Evolutionary conservation across 2,113 vertebrate species (phyloP).

Genomic region (Paraplagusia blochii): DNA sequence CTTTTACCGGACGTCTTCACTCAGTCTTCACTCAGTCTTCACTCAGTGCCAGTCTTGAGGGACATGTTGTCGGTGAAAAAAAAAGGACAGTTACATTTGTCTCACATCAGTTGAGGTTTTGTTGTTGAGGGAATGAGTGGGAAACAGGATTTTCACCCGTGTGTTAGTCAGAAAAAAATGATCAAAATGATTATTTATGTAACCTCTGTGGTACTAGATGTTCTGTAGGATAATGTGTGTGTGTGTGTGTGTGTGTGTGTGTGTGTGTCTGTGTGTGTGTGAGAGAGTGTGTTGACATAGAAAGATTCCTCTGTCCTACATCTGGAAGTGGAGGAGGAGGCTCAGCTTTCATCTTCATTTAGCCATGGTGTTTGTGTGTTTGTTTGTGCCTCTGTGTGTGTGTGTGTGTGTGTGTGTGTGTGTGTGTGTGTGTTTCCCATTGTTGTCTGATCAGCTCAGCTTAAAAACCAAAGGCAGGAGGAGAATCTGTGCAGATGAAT

Average conservation of each 20-base stretch:
- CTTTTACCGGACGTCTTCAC: too few species aligned
- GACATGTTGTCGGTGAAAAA: too few species aligned
- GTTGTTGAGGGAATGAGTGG: too few species aligned
- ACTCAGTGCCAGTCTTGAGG: too few species aligned
- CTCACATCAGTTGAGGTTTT: too few species aligned
- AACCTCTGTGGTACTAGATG: too few species aligned
- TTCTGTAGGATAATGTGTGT: too few species aligned
- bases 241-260: not conserved
- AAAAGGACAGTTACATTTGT: too few species aligned
- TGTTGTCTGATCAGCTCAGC: constrained; percentile 37
- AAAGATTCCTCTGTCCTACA: constrained; percentile 51
- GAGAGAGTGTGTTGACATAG: constrained; percentile 2
- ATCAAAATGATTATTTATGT: too few species aligned
- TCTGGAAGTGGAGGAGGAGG: constrained; percentile 56
- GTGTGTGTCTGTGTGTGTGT: constrained; percentile 4
- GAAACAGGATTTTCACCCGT: too few species aligned
- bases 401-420: constrained; percentile 36
- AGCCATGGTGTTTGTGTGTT: constrained; percentile 38
- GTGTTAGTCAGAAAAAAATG: too few species aligned
- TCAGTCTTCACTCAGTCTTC: too few species aligned
- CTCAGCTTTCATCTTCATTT: constrained; percentile 60
- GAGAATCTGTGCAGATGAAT: constrained; percentile 29
- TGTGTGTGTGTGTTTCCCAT: constrained; percentile 19
- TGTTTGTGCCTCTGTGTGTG: constrained; percentile 4
- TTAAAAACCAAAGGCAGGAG: constrained; percentile 27